Conservation (phyloP, 2,888 invertebrate species). For the Macrostomum cliftonense region DNA sequence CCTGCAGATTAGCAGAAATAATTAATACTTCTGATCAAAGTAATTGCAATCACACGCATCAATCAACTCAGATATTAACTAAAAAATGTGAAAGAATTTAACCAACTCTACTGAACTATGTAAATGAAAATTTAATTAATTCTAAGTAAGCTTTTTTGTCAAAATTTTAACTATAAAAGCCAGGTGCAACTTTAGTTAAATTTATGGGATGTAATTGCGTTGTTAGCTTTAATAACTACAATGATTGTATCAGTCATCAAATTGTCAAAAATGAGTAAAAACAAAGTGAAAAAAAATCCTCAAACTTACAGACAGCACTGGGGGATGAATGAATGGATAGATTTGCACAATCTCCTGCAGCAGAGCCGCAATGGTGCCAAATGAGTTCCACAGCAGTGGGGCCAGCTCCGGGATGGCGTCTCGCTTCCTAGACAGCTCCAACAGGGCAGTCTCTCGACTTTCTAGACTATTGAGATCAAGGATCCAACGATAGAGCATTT, state of each 20-base stretch:
- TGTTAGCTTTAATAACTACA: no score
- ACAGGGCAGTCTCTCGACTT: slow-evolving; percentile 81
- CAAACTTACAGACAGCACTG: slow-evolving; percentile 62
- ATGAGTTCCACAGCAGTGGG: slow-evolving; percentile 94
- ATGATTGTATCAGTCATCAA: no score
- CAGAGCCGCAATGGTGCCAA: slow-evolving; percentile 83
- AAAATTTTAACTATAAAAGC: no score
- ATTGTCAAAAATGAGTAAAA: no score
- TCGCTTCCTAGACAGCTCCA: slow-evolving; percentile 67
- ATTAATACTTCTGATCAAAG: no score
- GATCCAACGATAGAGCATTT: slow-evolving; percentile 79
- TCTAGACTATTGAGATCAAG: slow-evolving; percentile 74
- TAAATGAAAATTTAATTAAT: not conserved
- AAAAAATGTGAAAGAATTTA: no score
- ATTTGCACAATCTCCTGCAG: slow-evolving; percentile 85
- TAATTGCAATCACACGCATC: no score
- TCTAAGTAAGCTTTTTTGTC: slow-evolving; percentile 1
- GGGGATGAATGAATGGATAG: slow-evolving; percentile 93
- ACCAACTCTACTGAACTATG: no score
- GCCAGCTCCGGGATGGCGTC: slow-evolving; percentile 85
- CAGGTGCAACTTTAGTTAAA: no score
- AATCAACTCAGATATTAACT: no score
- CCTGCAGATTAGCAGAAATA: slow-evolving; percentile 23
- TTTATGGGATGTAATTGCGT: no score
- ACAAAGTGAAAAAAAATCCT: no score